Base-by-base conservation (phyloP, 2,888 invertebrate genomes). In the Aporophyla nigra region DNA sequence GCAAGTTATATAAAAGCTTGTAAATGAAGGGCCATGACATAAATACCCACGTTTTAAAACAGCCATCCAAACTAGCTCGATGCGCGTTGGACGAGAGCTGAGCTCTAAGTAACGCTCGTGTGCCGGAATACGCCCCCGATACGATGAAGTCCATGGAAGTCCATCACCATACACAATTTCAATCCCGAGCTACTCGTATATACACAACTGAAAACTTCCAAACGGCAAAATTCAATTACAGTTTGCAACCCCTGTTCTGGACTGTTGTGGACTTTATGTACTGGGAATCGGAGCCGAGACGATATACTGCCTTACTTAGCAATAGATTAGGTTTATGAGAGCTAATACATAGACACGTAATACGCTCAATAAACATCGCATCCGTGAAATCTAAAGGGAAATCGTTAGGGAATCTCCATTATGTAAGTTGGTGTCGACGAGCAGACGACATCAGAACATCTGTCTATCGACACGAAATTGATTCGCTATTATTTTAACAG, bases 211-310 rank as follows among this genome's bases (percentile, higher is more conserved):
- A 66, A 71, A 53, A 58, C 76, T 65, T 27, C n/a, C 54, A 58
- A 63, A 78, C 33, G 58, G 21, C 7, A 59, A 76, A 78, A 79
- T 66, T 71, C 59, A 61, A 78, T 71, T 66, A 79, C 54, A 61
- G 49, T 71, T 71, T 53, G 65, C 54, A 46, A 66, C 40, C 65
- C 40, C 54, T 66, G 61, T 79, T 61, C 58, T 53, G 40, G 58
- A 58, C 63, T 33, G 46, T 40, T 24, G 65, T 49, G 46, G 40
- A 71, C 79, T 79, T 54, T 66, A 59, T 33, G 27, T 49, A 19
- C 59, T 51, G 59, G 19, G 9, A 53, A 33, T 53, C 51, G 56
- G 63, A 53, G 12, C 24, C 46, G 7, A 3, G 19, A 14, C 19
- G 21, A 71, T 27, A n/a, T 65, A 59, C 27, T 71, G 33, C 3